Conservation (phyloP, 2,113 vertebrate genomes). For the Thunnus maccoyii region DNA sequence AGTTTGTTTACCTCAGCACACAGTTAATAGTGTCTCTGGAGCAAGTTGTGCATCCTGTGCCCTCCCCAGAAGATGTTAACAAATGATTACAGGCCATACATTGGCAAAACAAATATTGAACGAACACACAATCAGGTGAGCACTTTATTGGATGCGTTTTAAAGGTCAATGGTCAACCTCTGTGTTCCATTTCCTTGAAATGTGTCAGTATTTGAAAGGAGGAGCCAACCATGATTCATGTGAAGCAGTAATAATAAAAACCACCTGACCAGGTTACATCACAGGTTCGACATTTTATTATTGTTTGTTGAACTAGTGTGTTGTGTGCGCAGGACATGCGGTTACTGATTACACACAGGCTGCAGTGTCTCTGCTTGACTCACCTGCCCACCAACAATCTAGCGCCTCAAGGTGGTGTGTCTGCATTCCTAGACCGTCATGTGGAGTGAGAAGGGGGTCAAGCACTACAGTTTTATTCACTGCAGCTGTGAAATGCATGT, state of each 20-base stretch:
- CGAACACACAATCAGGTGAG: not conserved
- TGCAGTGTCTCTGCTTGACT: slow-evolving; percentile 19
- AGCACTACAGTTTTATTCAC: not conserved
- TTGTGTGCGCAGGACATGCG: slow-evolving; percentile 3
- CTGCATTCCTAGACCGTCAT: slow-evolving; percentile 64
- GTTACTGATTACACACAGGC: slow-evolving; percentile 56
- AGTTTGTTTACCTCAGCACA: not conserved
- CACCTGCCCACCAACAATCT: slow-evolving; percentile 40
- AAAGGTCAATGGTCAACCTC: slow-evolving; percentile 19
- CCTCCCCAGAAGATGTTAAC: not conserved
- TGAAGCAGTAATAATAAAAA: not conserved
- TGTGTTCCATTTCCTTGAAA: slow-evolving; percentile 10
- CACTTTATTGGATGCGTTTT: slow-evolving; percentile 1
- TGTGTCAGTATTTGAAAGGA: slow-evolving; percentile 1
- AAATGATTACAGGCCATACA: not conserved
- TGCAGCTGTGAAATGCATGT: not conserved
- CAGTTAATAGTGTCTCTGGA: not conserved
- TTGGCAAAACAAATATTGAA: slow-evolving; percentile 27
- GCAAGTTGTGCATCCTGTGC: not conserved
- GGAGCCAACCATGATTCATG: not conserved
- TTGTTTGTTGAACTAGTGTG: slow-evolving; percentile 25
- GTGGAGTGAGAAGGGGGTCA: not conserved
- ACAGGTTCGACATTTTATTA: slow-evolving; percentile 13
- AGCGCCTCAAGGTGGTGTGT: slow-evolving; percentile 38
- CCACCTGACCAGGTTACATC: not conserved